These are phyloP conservation scores for Bufotes viridis DNA, from an alignment of 2,797 vertebrate species.

Conservation along the genomic window DNA sequence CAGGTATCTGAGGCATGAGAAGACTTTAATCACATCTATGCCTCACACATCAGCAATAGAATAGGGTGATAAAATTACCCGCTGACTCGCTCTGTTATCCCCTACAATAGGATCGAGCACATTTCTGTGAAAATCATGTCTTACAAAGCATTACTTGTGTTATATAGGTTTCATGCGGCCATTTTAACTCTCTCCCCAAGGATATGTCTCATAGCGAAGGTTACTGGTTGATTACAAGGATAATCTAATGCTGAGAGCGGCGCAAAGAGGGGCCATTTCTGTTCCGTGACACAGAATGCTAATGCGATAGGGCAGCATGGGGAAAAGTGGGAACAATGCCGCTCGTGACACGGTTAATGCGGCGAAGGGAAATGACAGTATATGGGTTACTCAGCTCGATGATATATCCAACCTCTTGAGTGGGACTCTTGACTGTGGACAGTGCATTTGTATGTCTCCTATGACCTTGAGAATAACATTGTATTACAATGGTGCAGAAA, in stretches of 20 bases:
- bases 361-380: neutral
- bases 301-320: slow-evolving; percentile 6
- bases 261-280: slow-evolving; percentile 45
- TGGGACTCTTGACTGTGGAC: neutral
- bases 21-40: slow-evolving; percentile 20
- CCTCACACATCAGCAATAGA: slow-evolving; percentile 12
- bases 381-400: neutral
- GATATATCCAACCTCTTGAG: neutral
- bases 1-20: slow-evolving; percentile 32
- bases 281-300: slow-evolving; percentile 32
- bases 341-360: neutral
- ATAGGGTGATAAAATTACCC: slow-evolving; percentile 37
- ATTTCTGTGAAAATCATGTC: slow-evolving; percentile 51
- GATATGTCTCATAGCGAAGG: slow-evolving; percentile 47
- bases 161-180: neutral
- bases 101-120: slow-evolving; percentile 18
- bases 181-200: slow-evolving; percentile 44
- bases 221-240: slow-evolving; percentile 54
- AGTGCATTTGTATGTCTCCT: neutral
- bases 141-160: slow-evolving; percentile 8
- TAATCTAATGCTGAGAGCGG: slow-evolving; percentile 54
- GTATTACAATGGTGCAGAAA: neutral
- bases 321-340: neutral
- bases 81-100: slow-evolving; percentile 21
- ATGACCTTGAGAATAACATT: neutral